These are phyloP conservation scores for Calameuta pallipes DNA, from an alignment of 2,888 invertebrate species.

Conservation along the genomic window DNA sequence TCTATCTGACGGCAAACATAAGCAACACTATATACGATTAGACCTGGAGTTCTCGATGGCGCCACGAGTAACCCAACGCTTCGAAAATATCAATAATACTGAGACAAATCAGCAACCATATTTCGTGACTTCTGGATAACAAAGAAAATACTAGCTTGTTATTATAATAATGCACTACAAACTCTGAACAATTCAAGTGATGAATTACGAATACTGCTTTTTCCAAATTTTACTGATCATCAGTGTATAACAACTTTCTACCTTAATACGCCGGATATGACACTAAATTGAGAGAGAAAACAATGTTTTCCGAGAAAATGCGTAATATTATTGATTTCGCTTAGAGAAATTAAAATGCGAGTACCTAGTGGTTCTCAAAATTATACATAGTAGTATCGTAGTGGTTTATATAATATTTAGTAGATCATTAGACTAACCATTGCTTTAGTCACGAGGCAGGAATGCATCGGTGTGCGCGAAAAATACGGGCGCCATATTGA, in stretches of 20 bases:
- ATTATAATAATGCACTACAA: background rate
- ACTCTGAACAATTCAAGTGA: background rate
- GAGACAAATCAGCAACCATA: constrained; percentile 39
- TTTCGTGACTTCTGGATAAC: constrained; percentile 17
- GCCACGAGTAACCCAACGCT: constrained; percentile 7
- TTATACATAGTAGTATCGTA: background rate
- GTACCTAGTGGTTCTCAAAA: background rate
- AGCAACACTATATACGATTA: background rate
- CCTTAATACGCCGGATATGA: constrained; percentile 33
- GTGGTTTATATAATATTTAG: background rate
- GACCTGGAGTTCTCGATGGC: background rate
- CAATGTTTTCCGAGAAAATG: constrained; percentile 29
- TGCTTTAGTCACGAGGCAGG: background rate
- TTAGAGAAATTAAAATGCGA: background rate
- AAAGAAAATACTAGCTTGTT: constrained; percentile 21
- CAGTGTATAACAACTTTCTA: background rate
- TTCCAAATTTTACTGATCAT: background rate
- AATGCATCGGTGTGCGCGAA: constrained; percentile 19
- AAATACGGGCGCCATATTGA: constrained; percentile 41
- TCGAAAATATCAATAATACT: constrained; percentile 47
- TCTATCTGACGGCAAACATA: background rate
- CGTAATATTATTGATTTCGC: constrained; percentile 13
- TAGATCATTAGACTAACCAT: background rate
- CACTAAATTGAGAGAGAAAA: constrained; percentile 40
- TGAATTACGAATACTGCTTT: background rate